Percentiles rank a stretch among this genome's conserved stretches.
Conservation (phyloP, 1,140 invertebrate genomes). For the Bombus fervidus region DNA sequence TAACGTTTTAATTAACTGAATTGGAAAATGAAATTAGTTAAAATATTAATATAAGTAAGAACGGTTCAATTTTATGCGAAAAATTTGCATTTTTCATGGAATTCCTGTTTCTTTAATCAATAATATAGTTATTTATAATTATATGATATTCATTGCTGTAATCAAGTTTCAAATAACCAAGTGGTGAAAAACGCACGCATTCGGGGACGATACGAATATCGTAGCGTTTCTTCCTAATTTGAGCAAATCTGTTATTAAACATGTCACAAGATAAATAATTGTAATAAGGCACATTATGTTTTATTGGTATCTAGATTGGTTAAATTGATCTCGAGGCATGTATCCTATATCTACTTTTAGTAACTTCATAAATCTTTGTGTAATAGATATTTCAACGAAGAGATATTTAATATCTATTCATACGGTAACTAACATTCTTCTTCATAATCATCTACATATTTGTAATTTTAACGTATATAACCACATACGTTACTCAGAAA, state of each 20-base stretch:
- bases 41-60: not conserved
- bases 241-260: not conserved
- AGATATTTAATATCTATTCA: not conserved
- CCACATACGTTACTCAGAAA: too few species aligned
- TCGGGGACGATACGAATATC: too few species aligned
- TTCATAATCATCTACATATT: too few species aligned
- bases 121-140: not conserved
- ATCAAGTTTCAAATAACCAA: not conserved
- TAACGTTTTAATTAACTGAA: not conserved
- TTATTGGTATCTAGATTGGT: not conserved
- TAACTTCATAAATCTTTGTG: not conserved
- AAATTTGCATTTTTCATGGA: not conserved
- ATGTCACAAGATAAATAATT: not conserved
- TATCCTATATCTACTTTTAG: not conserved
- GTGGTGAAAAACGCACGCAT: too few species aligned
- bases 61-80: not conserved
- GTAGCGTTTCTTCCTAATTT: too few species aligned
- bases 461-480: too few species aligned
- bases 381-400: not conserved
- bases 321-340: too few species aligned
- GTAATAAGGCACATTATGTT: constrained; percentile 3
- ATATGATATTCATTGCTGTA: too few species aligned
- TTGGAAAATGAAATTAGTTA: not conserved
- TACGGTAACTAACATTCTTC: too few species aligned
- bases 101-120: not conserved